Evolutionary conservation across 2,113 vertebrate species (phyloP), one percentile per base, ranked within the genome.

Genomic region (Periophthalmus modestus): DNA sequence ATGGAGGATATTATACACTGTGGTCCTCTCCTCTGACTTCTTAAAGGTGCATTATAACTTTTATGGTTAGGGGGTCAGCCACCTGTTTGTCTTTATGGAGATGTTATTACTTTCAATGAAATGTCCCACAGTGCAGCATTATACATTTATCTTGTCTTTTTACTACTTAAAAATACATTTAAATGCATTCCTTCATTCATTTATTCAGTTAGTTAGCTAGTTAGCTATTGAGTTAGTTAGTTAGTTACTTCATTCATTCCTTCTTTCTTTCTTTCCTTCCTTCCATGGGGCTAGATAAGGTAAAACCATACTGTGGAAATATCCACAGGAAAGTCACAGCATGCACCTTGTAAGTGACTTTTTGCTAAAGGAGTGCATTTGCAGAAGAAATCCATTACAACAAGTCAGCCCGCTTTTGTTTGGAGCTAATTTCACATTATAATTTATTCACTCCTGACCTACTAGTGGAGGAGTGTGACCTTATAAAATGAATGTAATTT

Each of bases 361-460:
- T 65, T 13, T 0, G n/a, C 36, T 43, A 65, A 21, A 65, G 61
- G 4, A 58, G n/a, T 58, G 9, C 23, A 24, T 21, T 52, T 52
- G 50, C 50, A 23, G 54, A 28, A 24, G 12, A 59, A 28, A 28
- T 65, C 9, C 19, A 16, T 12, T 39, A 4, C 24, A n/a, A 39
- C 18, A 36, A 43, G 34, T 19, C 34, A n/a, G 7, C 34, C 16
- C 18, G 12, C 62, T 39, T 39, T 65, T 65, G 19, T 65, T n/a
- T 43, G 62, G 33, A 65, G 34, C 62, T 21, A 65, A 63, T 43
- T 65, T 39, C 7, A 43, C 62, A 43, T 62, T 61, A 34, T 61
- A 39, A 65, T 65, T 39, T 65, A 39, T 65, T 65, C 62, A 43
- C 34, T 19, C 33, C 34, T 65, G 61, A 65, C 34, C 61, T 65